Evolutionary conservation across 2,113 vertebrate genomes (phyloP).

Genomic region (Oreochromis tanganicae): DNA sequence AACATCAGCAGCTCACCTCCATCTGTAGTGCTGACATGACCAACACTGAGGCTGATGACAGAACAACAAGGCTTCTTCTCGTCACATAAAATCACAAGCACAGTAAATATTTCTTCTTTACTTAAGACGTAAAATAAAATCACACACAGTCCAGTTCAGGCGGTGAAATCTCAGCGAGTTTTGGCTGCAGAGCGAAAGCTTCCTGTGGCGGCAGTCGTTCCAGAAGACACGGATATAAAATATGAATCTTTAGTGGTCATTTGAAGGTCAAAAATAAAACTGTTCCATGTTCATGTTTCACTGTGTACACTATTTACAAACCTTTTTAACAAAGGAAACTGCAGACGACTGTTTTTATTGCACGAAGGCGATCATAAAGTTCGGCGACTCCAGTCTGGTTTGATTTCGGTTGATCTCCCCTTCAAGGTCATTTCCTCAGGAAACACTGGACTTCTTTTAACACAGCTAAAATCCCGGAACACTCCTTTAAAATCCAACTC

Average conservation of each 20-base stretch:
- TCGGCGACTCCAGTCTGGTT: not conserved
- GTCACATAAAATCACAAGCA: not conserved
- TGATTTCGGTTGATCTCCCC: not conserved
- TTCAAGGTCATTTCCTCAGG: not conserved
- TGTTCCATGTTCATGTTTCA: not conserved
- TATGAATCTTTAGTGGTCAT: conserved; percentile 39
- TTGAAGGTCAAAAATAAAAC: conserved; percentile 1
- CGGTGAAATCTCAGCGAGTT: conserved; percentile 10
- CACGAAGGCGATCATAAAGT: not conserved
- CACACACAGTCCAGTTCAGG: not conserved
- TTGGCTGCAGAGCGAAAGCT: not conserved
- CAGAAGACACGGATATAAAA: conserved; percentile 14
- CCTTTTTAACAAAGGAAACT: not conserved
- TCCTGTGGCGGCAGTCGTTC: not conserved
- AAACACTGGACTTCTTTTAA: not conserved
- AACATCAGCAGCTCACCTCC: not conserved
- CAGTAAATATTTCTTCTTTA: not conserved
- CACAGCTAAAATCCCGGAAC: not conserved
- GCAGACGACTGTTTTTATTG: not conserved
- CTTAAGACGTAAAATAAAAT: not conserved
- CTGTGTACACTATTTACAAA: conserved; percentile 34
- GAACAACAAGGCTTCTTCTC: not conserved
- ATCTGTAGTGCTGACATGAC: not conserved
- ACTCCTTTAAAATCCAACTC: not conserved
- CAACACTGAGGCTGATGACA: not conserved